Evolutionary conservation across 2,113 vertebrate genomes (phyloP).

Genomic region (Amphilophus citrinellus): DNA sequence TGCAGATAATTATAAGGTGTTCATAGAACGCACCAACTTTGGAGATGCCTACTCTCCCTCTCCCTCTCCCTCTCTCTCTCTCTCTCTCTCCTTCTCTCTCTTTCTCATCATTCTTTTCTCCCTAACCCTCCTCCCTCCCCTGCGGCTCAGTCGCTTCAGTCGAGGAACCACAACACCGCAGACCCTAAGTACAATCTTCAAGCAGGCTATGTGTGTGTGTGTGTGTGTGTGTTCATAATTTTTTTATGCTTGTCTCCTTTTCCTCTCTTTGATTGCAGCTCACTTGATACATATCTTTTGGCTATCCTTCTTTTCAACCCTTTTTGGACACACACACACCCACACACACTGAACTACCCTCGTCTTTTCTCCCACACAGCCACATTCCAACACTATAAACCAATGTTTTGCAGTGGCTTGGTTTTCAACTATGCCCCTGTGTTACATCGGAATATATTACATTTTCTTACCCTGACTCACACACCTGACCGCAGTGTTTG

Average conservation of each 20-base stretch:
- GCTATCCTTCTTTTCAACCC: constrained; percentile 53
- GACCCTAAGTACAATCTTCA: constrained; percentile 70
- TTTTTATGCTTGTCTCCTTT: constrained; percentile 41
- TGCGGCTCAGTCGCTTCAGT: constrained; percentile 52
- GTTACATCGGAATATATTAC: constrained; percentile 38
- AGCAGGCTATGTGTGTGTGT: constrained; percentile 25
- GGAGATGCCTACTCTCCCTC: constrained; percentile 63
- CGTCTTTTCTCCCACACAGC: constrained; percentile 41
- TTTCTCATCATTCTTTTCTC: constrained; percentile 54
- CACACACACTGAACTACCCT: constrained; percentile 31
- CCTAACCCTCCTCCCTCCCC: constrained; percentile 33
- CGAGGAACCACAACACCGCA: constrained; percentile 66
- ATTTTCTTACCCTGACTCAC: constrained; percentile 53
- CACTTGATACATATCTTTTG: constrained; percentile 60
- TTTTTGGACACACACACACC: constrained; percentile 32
- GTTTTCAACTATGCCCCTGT: constrained; percentile 18
- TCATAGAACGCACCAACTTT: constrained; percentile 64
- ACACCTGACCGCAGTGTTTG: constrained; percentile 54
- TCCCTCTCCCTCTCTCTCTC: not conserved
- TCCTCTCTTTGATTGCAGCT: constrained; percentile 67
- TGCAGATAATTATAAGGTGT: constrained; percentile 82
- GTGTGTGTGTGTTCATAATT: constrained; percentile 1
- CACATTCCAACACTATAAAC: constrained; percentile 59
- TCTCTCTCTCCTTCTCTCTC: constrained; percentile 17
- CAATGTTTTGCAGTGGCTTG: constrained; percentile 49